Evolutionary conservation across 2,888 invertebrate species (phyloP).

Genomic region (Hirtodrosophila histrioides): DNA sequence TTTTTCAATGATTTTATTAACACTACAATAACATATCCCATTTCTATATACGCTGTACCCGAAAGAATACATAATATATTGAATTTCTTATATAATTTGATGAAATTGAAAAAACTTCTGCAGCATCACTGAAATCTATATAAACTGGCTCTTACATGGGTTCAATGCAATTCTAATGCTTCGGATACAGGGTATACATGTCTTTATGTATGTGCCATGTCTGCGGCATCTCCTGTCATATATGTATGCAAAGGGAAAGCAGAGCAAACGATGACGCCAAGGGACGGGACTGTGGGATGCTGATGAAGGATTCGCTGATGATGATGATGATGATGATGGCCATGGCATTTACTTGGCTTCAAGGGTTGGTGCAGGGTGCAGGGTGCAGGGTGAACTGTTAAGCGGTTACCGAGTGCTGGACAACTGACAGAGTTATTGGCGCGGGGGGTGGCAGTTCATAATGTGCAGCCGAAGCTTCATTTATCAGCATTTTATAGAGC

Average conservation of each 20-base stretch:
- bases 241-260: slow-evolving; percentile 45
- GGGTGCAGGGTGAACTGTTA: slow-evolving; percentile 29
- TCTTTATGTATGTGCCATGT: slow-evolving; percentile 1
- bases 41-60: too few species aligned
- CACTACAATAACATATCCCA: too few species aligned
- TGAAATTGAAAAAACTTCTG: too few species aligned
- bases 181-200: slow-evolving; percentile 31
- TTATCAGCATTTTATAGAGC: slow-evolving; percentile 42
- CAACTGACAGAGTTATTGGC: slow-evolving; percentile 40
- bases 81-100: not conserved
- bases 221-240: slow-evolving; percentile 17
- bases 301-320: slow-evolving; percentile 41
- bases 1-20: too few species aligned
- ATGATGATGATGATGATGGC: slow-evolving; percentile 18
- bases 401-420: slow-evolving; percentile 49
- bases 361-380: slow-evolving; percentile 19
- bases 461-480: slow-evolving; percentile 30
- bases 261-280: slow-evolving; percentile 39
- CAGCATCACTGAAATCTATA: too few species aligned
- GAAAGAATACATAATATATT: not conserved
- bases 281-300: slow-evolving; percentile 31
- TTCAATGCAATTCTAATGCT: too few species aligned
- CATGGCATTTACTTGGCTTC: slow-evolving; percentile 35
- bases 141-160: too few species aligned
- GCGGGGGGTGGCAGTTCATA: slow-evolving; percentile 28